Evolutionary conservation across 2,888 invertebrate species (phyloP).

Genomic region (Drosophila leonis): DNA sequence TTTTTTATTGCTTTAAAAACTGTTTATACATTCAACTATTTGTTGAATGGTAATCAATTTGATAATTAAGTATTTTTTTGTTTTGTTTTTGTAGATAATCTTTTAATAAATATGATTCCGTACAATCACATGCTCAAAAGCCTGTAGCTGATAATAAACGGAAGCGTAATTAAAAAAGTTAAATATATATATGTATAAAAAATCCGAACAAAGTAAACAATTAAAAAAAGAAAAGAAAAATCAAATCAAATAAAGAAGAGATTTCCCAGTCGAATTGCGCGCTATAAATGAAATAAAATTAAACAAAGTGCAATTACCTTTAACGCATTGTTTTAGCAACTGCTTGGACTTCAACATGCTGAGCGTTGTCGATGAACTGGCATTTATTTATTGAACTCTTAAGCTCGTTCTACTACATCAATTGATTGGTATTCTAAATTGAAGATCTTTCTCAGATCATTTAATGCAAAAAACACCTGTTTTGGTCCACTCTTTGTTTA

Average conservation of each 20-base stretch:
- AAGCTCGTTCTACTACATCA: conserved; percentile 12
- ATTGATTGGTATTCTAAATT: background rate
- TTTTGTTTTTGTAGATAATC: conserved; percentile 20
- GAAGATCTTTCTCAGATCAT: background rate
- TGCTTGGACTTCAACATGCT: conserved; percentile 80
- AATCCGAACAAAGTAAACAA: conserved; percentile 23
- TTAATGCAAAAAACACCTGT: background rate
- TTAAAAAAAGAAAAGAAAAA: conserved; percentile 3
- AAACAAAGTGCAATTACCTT: conserved; percentile 66
- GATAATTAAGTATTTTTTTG: background rate
- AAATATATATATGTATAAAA: conserved; percentile 12
- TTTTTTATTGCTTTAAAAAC: background rate
- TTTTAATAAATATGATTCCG: conserved; percentile 17
- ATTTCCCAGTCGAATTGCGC: conserved; percentile 29
- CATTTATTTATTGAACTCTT: conserved; percentile 45
- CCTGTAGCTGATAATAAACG: conserved; percentile 41
- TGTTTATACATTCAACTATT: background rate
- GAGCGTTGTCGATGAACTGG: conserved; percentile 21
- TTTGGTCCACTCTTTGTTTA: conserved; percentile 3
- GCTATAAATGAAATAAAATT: conserved; percentile 17
- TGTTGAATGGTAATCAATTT: background rate
- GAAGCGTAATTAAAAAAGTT: conserved; percentile 31
- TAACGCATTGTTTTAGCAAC: conserved; percentile 70
- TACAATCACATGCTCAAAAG: conserved; percentile 34
- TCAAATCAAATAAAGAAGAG: background rate